Conservation (phyloP, 1,140 invertebrate genomes). For the Nymphalis io region DNA sequence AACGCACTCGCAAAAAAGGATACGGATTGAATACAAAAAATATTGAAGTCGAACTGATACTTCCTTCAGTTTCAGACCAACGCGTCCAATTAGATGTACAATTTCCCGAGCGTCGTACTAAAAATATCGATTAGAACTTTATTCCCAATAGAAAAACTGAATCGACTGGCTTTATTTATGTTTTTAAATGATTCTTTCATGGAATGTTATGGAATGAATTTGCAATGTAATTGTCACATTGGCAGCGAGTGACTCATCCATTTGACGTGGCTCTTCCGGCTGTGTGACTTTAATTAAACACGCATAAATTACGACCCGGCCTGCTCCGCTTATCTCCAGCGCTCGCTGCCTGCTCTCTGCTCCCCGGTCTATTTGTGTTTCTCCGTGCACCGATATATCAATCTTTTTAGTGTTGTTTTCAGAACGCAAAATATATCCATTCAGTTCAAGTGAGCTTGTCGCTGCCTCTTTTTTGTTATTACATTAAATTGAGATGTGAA, state of each 20-base stretch:
- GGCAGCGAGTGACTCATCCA: slow-evolving; percentile 30
- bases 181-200: no score
- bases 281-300: slow-evolving; percentile 71
- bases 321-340: slow-evolving; percentile 11
- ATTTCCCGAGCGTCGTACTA: no score
- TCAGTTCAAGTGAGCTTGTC: not conserved
- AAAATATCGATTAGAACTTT: no score
- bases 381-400: slow-evolving; percentile 2
- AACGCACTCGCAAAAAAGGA: no score
- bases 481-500: not conserved
- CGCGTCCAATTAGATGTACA: no score
- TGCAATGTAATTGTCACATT: slow-evolving; percentile 14
- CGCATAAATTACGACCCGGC: slow-evolving; percentile 57
- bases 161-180: no score
- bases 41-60: no score
- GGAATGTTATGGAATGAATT: not conserved
- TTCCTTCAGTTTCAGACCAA: no score
- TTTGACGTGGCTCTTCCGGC: slow-evolving; percentile 47
- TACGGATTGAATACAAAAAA: no score
- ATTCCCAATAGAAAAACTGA: no score
- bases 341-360: not conserved
- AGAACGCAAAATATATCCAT: slow-evolving; percentile 1
- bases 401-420: slow-evolving; percentile 7
- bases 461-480: not conserved
- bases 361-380: slow-evolving; percentile 18